phyloP scores from a whole-genome alignment of 2,797 vertebrate genomes.

The Chelmon rostratus region DNA sequence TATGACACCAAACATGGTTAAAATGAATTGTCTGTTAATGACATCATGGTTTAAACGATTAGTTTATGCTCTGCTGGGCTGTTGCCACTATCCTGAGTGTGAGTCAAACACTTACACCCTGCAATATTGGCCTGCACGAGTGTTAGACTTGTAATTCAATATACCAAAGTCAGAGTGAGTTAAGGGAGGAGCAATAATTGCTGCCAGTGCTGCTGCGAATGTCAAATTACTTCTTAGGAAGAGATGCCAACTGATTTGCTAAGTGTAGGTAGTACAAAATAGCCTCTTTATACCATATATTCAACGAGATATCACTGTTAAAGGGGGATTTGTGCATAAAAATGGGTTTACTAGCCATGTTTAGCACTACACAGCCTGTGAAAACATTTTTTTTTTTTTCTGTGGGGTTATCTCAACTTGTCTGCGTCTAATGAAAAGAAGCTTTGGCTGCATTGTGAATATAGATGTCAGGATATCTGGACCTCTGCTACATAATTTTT shows the following conservation, averaged over 20 bases:
- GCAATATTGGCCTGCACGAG: constrained; percentile 27
- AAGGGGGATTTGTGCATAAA: not conserved
- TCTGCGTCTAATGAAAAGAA: constrained; percentile 2
- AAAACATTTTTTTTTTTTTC: not conserved
- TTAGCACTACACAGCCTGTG: not conserved
- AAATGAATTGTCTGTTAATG: constrained; percentile 37
- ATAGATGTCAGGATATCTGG: not conserved
- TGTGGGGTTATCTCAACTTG: too few relatives aligned
- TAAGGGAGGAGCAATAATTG: constrained; percentile 13
- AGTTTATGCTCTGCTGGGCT: constrained; percentile 44
- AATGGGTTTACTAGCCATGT: not conserved
- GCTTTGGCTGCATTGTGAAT: not conserved
- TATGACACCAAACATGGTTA: constrained; percentile 59
- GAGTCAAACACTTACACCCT: constrained; percentile 48
- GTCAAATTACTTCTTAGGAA: constrained; percentile 28
- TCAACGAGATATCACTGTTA: constrained; percentile 3
- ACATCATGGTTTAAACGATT: constrained; percentile 52
- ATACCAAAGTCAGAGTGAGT: constrained; percentile 44
- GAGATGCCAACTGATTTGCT: constrained; percentile 41
- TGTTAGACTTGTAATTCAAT: constrained; percentile 40
- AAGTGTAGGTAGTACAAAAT: constrained; percentile 27
- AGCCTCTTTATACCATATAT: constrained; percentile 9
- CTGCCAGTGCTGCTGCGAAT: constrained; percentile 38
- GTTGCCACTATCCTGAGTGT: constrained; percentile 37
- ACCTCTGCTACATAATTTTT: not conserved